A percentile compares a stretch with the other conserved stretches of the same genome.
Evolutionary conservation across 2,113 vertebrate species (phyloP).

Genomic region (Tragelaphus strepsiceros): DNA sequence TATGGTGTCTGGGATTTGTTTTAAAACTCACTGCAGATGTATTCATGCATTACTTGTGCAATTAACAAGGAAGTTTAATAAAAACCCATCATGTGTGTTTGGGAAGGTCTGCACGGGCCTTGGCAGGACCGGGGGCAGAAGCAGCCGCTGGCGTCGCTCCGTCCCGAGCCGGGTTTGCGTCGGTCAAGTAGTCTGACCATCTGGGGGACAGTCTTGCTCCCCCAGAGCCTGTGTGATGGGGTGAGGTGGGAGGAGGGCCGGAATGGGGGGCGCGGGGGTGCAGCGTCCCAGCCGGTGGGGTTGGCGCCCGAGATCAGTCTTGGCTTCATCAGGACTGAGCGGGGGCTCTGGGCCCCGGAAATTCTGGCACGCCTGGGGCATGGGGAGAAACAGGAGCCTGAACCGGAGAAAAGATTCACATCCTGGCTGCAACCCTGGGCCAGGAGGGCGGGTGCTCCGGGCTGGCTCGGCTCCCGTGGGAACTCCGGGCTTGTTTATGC

Average conservation of each 20-base stretch:
- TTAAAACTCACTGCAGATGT: conserved; percentile 59
- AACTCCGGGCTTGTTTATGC: not conserved
- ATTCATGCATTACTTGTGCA: not conserved
- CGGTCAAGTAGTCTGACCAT: accelerated
- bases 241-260: not conserved
- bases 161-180: not conserved
- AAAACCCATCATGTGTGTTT: not conserved
- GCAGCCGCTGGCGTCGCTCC: accelerated
- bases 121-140: not conserved
- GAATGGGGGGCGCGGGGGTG: accelerated
- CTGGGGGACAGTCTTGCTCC: not conserved
- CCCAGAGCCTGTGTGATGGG: not conserved
- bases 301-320: accelerated
- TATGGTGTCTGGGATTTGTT: conserved; percentile 52
- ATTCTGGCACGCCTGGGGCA: too few species aligned
- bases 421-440: not conserved
- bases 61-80: conserved; percentile 22
- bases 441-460: not conserved
- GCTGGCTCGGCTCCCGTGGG: not conserved
- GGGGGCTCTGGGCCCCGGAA: not conserved
- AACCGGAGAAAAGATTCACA: accelerated
- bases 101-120: not conserved
- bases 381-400: not conserved
- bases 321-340: not conserved
- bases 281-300: accelerated